These are phyloP conservation scores for Drosophila ogumai DNA, from an alignment of 1,140 invertebrate species.

Conservation along the genomic window DNA sequence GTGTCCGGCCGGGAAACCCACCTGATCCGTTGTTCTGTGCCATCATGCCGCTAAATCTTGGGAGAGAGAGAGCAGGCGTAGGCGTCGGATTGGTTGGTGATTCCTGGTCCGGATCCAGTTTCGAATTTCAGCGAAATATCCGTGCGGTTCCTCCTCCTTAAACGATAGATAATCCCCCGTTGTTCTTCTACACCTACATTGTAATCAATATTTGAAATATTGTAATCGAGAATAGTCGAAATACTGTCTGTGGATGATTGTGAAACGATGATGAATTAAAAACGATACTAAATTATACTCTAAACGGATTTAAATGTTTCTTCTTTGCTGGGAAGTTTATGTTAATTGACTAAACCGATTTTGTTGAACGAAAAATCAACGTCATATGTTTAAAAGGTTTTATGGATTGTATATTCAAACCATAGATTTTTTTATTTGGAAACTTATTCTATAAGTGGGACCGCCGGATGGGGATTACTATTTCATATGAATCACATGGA, in stretches of 20 bases:
- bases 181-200: conserved; percentile 50
- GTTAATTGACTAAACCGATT: not conserved
- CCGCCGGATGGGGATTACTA: not conserved
- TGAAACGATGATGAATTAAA: conserved; percentile 80
- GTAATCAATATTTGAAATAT: conserved; percentile 79
- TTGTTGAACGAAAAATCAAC: not conserved
- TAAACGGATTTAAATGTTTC: conserved; percentile 1
- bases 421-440: not conserved
- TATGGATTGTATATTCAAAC: not conserved
- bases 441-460: not conserved
- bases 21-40: conserved; percentile 21
- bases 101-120: conserved; percentile 30
- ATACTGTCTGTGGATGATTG: conserved; percentile 77
- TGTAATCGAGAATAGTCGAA: conserved; percentile 79
- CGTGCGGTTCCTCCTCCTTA: conserved; percentile 17
- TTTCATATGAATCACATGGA: not conserved
- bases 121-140: conserved; percentile 68
- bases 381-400: not conserved
- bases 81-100: conserved; percentile 10
- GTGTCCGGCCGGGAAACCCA: conserved; percentile 5
- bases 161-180: conserved; percentile 46
- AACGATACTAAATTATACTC: conserved; percentile 78
- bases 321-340: not conserved
- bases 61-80: conserved; percentile 65
- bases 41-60: conserved; percentile 44